Evolutionary conservation across 2,113 vertebrate species (phyloP).

Genomic region (Indicator indicator): DNA sequence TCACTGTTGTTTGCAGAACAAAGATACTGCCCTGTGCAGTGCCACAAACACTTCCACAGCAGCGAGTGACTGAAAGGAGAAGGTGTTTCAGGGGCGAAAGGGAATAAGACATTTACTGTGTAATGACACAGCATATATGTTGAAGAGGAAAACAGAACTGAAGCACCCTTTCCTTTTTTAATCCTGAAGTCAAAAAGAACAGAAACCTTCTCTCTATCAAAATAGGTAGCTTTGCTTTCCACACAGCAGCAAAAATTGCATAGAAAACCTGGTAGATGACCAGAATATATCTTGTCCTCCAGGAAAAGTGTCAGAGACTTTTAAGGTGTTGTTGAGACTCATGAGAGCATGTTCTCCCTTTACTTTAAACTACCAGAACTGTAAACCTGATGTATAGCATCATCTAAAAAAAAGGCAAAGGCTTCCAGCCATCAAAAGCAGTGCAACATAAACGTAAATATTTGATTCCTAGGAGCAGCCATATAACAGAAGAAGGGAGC

Average conservation of each 20-base stretch:
- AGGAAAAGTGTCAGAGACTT: constrained; percentile 6
- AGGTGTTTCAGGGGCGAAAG: constrained; percentile 1
- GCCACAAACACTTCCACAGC: background rate
- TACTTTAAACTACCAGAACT: constrained; percentile 14
- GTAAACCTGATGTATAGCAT: constrained; percentile 17
- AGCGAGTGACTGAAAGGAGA: background rate
- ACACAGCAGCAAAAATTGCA: constrained; percentile 40
- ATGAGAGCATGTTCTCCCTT: background rate
- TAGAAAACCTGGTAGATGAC: background rate
- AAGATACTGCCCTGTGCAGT: background rate
- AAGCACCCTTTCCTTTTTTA: background rate
- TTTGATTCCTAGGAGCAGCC: constrained; percentile 31
- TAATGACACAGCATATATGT: background rate
- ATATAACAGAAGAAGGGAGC: constrained; percentile 23
- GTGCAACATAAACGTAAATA: constrained; percentile 15
- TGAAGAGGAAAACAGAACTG: background rate
- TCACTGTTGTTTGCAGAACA: background rate
- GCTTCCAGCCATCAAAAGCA: constrained; percentile 25
- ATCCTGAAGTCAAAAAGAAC: background rate
- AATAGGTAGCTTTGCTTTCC: background rate
- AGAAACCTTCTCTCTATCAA: background rate
- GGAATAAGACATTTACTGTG: background rate
- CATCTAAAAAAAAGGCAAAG: background rate
- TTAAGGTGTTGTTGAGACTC: constrained; percentile 25
- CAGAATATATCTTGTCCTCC: constrained; percentile 27